Evolutionary conservation across 2,888 invertebrate species (phyloP).

Genomic region (Oasisia sp.): DNA sequence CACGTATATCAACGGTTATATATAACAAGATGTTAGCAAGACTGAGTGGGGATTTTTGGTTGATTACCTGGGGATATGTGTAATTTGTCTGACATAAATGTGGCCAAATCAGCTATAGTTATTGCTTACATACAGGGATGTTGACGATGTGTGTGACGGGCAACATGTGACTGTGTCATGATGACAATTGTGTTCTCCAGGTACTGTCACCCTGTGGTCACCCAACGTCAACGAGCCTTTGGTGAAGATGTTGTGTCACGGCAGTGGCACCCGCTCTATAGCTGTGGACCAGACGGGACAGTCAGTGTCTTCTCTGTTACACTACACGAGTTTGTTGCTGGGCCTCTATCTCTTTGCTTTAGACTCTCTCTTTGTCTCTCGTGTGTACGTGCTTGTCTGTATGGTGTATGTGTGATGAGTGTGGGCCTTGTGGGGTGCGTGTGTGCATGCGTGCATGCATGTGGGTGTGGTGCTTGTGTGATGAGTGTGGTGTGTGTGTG

Average conservation of each 20-base stretch:
- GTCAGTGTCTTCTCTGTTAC: constrained; percentile 68
- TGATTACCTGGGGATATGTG: too few species aligned
- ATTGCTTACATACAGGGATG: too few species aligned
- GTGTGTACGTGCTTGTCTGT: too few species aligned
- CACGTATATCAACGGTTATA: too few species aligned
- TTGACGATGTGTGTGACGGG: too few species aligned
- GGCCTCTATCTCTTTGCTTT: too few species aligned
- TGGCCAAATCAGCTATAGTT: too few species aligned
- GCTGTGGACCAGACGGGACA: constrained; percentile 86
- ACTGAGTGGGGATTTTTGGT: too few species aligned
- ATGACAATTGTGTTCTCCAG: constrained; percentile 45
- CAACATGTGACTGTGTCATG: neutral
- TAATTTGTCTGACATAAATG: too few species aligned
- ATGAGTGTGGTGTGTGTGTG: neutral
- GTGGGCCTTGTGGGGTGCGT: neutral
- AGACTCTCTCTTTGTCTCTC: neutral
- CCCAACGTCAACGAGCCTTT: constrained; percentile 87
- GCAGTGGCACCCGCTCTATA: constrained; percentile 81
- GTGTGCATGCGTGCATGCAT: too few species aligned
- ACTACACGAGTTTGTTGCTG: neutral
- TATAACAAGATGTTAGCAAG: too few species aligned
- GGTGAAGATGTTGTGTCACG: constrained; percentile 91
- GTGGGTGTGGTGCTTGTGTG: neutral
- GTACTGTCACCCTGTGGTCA: constrained; percentile 95
- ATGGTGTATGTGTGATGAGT: too few species aligned